Conservation (phyloP, 2,888 invertebrate genomes). For the Troides aeacus region DNA sequence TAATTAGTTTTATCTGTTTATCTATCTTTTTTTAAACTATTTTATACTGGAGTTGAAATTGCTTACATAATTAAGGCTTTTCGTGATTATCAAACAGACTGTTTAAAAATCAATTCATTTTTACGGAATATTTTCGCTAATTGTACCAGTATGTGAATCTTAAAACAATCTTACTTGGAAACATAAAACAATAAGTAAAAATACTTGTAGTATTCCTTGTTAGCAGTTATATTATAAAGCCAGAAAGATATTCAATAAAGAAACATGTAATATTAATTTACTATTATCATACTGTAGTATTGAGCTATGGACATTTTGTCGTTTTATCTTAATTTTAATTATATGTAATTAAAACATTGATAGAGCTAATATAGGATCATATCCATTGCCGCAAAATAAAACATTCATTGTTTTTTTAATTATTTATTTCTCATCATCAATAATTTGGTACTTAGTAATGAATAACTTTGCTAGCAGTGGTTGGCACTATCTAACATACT, state of each 20-base stretch:
- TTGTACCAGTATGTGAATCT: neutral
- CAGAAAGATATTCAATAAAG: too few relatives aligned
- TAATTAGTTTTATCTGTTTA: too few relatives aligned
- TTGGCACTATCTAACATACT: constrained; percentile 18
- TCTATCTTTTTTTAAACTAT: neutral
- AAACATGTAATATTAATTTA: too few relatives aligned
- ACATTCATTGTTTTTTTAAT: constrained; percentile 37
- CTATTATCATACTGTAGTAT: too few relatives aligned
- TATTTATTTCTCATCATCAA: constrained; percentile 52
- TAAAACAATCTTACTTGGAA: too few relatives aligned
- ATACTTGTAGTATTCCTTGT: too few relatives aligned
- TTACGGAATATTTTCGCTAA: too few relatives aligned
- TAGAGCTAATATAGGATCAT: neutral
- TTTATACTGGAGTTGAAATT: too few relatives aligned
- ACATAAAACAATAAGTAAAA: too few relatives aligned
- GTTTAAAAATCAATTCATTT: too few relatives aligned
- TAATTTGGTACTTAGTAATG: constrained; percentile 34
- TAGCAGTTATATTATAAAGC: too few relatives aligned
- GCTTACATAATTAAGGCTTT: neutral
- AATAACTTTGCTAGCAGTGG: constrained; percentile 24
- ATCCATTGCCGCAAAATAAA: neutral
- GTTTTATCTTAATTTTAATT: neutral
- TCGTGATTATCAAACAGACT: neutral
- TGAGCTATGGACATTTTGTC: too few relatives aligned
- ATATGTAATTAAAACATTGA: neutral